Evolutionary conservation across 2,888 invertebrate species (phyloP).

Genomic region (Mactromeris polynyma): DNA sequence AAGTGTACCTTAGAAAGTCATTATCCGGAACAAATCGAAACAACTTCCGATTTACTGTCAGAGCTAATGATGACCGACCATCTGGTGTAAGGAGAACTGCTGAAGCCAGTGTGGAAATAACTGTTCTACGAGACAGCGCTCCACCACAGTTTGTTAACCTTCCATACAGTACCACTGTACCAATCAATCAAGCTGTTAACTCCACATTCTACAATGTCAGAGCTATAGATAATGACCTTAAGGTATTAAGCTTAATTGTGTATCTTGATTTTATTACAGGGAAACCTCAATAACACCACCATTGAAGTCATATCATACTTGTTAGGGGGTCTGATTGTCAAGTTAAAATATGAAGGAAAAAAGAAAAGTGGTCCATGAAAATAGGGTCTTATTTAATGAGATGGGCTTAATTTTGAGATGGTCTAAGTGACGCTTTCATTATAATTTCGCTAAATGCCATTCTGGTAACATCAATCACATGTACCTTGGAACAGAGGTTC

Average conservation of each 20-base stretch:
- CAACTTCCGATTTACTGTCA: conserved; percentile 71
- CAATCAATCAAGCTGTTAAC: conserved; percentile 76
- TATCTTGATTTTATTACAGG: too few species aligned
- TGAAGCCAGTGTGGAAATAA: conserved; percentile 76
- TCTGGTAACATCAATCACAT: too few species aligned
- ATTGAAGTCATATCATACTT: too few species aligned
- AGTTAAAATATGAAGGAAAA: too few species aligned
- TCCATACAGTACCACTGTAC: conserved; percentile 76
- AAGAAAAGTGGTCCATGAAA: too few species aligned
- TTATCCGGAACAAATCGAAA: conserved; percentile 40
- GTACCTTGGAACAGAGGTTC: too few species aligned
- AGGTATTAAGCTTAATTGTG: conserved; percentile 49
- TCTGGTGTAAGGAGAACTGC: conserved; percentile 69
- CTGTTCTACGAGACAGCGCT: conserved; percentile 74
- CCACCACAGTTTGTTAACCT: conserved; percentile 78
- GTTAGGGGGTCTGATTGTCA: too few species aligned
- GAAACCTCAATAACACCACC: too few species aligned
- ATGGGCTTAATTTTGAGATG: too few species aligned
- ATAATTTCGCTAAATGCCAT: too few species aligned
- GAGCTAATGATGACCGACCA: conserved; percentile 77
- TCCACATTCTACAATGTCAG: conserved; percentile 69
- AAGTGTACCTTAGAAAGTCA: conserved; percentile 72
- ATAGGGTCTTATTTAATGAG: too few species aligned
- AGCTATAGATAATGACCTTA: conserved; percentile 74
- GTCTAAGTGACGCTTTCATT: too few species aligned